phyloP scores from a whole-genome alignment of 2,797 vertebrate genomes.

The Neoniphon sammara region DNA sequence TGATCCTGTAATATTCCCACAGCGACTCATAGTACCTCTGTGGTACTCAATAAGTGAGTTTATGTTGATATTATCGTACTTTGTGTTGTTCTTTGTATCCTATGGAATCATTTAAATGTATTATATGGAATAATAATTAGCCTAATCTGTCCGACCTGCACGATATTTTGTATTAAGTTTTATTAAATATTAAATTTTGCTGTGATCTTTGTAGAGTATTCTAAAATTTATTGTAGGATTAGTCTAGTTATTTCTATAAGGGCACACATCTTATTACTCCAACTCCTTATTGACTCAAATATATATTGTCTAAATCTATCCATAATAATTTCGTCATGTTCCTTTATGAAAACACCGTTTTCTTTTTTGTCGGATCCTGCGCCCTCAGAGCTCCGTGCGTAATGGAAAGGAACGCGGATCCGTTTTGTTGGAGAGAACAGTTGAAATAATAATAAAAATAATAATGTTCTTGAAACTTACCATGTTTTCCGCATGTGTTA shows the following conservation, averaged over 20 bases:
- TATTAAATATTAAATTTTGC: too few species aligned
- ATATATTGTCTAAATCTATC: too few species aligned
- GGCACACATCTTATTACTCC: background rate
- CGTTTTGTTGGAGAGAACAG: background rate
- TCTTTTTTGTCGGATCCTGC: slow-evolving; percentile 4
- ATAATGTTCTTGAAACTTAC: slow-evolving; percentile 49
- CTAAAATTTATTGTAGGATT: background rate
- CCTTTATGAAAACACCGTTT: too few species aligned
- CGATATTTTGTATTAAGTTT: too few species aligned
- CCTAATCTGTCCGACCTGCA: background rate
- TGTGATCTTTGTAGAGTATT: background rate
- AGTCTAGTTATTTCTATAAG: background rate
- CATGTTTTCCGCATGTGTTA: slow-evolving; percentile 16
- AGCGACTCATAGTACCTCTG: background rate
- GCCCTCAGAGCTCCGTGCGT: slow-evolving; percentile 53
- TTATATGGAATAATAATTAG: background rate
- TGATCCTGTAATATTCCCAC: background rate
- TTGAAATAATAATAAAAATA: background rate
- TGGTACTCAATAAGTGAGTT: background rate
- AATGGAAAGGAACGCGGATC: slow-evolving; percentile 32
- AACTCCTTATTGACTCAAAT: background rate
- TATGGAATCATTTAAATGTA: background rate
- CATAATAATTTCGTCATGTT: too few species aligned
- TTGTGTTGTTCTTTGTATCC: slow-evolving; percentile 4
- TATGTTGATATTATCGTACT: background rate